Base-by-base conservation (phyloP, 2,797 vertebrate species). In the Hylomyscus alleni region DNA sequence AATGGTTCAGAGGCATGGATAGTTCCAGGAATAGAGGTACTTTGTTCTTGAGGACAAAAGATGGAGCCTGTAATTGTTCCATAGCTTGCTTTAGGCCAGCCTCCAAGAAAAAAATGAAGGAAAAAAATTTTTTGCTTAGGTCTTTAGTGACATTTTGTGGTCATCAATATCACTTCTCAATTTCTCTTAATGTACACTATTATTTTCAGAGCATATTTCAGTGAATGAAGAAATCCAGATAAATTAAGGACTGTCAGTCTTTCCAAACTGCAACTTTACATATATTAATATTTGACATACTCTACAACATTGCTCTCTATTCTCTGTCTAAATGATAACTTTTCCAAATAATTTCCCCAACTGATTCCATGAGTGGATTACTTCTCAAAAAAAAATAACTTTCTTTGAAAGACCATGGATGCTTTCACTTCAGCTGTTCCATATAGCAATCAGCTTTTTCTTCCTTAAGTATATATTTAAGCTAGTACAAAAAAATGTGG, bases 401-500 rank as follows among this genome's bases (percentile, higher is more conserved):
- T 37, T 19, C 67, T 73, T 15, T 77, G 58, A 89, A 60, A 8
- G 62, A 82, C 77, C 89, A 54, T 54, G 26, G 47, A 56, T 12
- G 8, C 85, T 96, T 97, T 88, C 56, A 60, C 24, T 84, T 84
- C 14, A 1, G 29, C 3, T 69, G 15, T 19, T 97, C 10, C 26
- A 60, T 73, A 88, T 81, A 50, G 67, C 58, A 95, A 88, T 85
- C n/a, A 77, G 54, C 6, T 89, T 83, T 92, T 31, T 37, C 75
- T 78, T 93, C 29, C 47, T 65, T 50, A n/a, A 34, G 20, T 40
- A 40, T 10, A 29, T 31, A 40, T 73, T 87, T 73, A 73, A 87
- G 15, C 14, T 56, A 40, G 67, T 29, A 1, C n/a, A 54, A 10
- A 72, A 87, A 19, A 87, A 72, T 37, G 37, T 9, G n/a, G 1